These are phyloP conservation scores for Apis dorsata DNA, from an alignment of 1,140 invertebrate species.

Conservation along the genomic window DNA sequence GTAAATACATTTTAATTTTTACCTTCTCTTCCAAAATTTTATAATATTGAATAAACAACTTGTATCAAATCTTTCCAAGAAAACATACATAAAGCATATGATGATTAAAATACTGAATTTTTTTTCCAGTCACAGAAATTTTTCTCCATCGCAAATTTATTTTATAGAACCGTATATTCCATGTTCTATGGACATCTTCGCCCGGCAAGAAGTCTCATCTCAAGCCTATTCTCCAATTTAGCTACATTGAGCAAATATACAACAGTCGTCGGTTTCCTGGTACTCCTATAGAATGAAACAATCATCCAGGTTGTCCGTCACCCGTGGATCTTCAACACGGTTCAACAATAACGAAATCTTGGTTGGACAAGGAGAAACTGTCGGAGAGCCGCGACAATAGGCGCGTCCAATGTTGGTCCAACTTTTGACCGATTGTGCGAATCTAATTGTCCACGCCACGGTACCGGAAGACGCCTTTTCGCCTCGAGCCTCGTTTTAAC, in stretches of 20 bases:
- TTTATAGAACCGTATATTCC: no score
- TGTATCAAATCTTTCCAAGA: no score
- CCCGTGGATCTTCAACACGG: neutral
- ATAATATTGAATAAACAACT: no score
- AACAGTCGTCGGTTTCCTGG: neutral
- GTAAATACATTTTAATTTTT: no score
- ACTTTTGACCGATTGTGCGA: conserved; percentile 72
- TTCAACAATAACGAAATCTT: conserved; percentile 13
- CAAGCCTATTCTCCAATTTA: conserved; percentile 51
- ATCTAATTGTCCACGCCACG: conserved; percentile 71
- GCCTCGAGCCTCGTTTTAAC: conserved; percentile 3
- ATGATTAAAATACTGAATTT: no score
- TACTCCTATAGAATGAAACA: conserved; percentile 39
- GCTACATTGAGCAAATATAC: conserved; percentile 42
- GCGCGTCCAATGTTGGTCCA: conserved; percentile 68
- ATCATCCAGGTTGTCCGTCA: conserved; percentile 42
- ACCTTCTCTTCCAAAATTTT: no score
- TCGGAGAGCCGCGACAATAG: conserved; percentile 59
- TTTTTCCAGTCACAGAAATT: no score
- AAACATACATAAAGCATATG: no score
- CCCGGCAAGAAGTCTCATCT: conserved; percentile 7
- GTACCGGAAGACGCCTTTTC: conserved; percentile 14
- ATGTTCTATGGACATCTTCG: conserved; percentile 42
- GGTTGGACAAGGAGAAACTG: conserved; percentile 20
- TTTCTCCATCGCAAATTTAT: no score